phyloP scores from a whole-genome alignment of 2,113 vertebrate species.

The Cololabis saira region DNA sequence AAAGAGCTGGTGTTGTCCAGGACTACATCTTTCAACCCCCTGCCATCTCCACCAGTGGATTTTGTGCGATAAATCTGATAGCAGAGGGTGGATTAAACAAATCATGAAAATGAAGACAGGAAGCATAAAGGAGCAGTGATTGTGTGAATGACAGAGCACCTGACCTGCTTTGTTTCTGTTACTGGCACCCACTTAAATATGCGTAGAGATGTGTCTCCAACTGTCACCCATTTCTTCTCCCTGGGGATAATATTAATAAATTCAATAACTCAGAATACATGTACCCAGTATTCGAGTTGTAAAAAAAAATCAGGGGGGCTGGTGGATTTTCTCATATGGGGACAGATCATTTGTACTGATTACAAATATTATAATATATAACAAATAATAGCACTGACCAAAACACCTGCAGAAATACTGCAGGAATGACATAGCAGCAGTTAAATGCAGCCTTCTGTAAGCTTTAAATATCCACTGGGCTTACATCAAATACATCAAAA shows the following conservation, averaged over 20 bases:
- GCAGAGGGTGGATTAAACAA: conserved; percentile 21
- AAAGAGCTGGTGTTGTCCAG: conserved; percentile 89
- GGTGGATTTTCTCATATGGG: too few relatives aligned
- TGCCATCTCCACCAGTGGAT: conserved; percentile 78
- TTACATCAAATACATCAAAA: too few relatives aligned
- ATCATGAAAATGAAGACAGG: background rate
- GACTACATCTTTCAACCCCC: conserved; percentile 89
- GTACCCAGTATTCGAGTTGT: too few relatives aligned
- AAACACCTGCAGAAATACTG: too few relatives aligned
- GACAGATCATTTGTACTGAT: too few relatives aligned
- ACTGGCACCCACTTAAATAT: conserved; percentile 99
- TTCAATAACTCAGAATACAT: conserved; percentile 1
- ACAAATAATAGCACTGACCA: too few relatives aligned
- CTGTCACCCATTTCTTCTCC: conserved; percentile 99
- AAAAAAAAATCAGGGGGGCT: too few relatives aligned
- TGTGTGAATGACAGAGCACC: conserved; percentile 23
- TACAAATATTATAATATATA: too few relatives aligned
- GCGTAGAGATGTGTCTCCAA: conserved; percentile 94
- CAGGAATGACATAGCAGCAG: too few relatives aligned
- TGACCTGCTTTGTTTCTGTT: conserved; percentile 94
- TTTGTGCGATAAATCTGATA: conserved; percentile 92
- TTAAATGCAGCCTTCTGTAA: too few relatives aligned
- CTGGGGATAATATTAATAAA: conserved; percentile 68
- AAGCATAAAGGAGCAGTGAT: background rate
- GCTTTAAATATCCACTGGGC: too few relatives aligned